Evolutionary conservation across 2,888 invertebrate species (phyloP).

Genomic region (Pseudococcus viburni): DNA sequence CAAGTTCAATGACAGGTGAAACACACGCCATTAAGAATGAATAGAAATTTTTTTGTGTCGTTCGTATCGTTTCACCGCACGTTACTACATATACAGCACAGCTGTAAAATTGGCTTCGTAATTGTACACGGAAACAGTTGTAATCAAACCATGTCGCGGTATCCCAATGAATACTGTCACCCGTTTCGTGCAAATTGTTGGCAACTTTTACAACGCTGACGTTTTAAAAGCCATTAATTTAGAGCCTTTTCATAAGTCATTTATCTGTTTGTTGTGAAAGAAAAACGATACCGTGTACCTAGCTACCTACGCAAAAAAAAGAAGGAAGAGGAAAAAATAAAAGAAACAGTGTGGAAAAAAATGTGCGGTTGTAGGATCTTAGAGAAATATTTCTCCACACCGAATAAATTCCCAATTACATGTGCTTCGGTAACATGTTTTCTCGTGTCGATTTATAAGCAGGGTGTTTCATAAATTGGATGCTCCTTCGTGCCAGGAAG

Average conservation of each 20-base stretch:
- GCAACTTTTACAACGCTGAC: constrained; percentile 34
- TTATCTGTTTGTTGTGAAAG: constrained; percentile 13
- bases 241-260: constrained; percentile 21
- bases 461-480: too few relatives aligned
- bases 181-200: constrained; percentile 23
- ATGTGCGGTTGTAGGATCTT: neutral
- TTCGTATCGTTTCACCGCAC: neutral
- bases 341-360: neutral
- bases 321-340: neutral
- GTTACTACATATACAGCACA: neutral
- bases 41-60: neutral
- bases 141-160: constrained; percentile 6
- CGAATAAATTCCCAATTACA: neutral
- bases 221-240: constrained; percentile 47
- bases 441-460: neutral
- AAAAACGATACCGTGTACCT: constrained; percentile 9
- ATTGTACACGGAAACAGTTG: constrained; percentile 14
- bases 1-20: constrained; percentile 33
- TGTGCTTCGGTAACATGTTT: constrained; percentile 13
- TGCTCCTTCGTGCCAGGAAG: too few relatives aligned
- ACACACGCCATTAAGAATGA: neutral
- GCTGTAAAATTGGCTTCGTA: neutral
- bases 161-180: constrained; percentile 4
- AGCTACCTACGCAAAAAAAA: too few relatives aligned
- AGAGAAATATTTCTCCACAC: neutral